A percentile compares a stretch with the other conserved stretches of the same genome.
Evolutionary conservation across 2,888 invertebrate genomes (phyloP).

Genomic region (Epsilonema sp.): DNA sequence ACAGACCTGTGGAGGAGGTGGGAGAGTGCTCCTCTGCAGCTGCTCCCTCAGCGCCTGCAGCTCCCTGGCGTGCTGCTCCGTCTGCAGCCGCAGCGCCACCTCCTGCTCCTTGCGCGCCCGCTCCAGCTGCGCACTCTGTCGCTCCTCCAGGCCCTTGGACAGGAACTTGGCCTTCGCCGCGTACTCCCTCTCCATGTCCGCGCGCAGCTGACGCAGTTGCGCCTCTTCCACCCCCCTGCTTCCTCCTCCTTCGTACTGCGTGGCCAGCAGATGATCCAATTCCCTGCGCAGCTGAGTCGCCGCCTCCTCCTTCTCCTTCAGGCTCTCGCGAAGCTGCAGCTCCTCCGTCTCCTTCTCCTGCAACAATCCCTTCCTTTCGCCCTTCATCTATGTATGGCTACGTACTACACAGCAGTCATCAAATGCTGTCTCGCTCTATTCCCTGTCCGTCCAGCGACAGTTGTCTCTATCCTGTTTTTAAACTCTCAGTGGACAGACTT

Average conservation of each 20-base stretch:
- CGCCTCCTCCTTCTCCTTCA: background rate
- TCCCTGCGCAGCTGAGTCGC: background rate
- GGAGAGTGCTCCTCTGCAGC: too few species aligned
- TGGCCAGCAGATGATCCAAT: background rate
- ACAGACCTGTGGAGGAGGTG: background rate
- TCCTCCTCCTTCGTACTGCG: background rate
- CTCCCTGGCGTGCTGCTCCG: background rate
- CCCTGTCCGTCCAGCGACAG: too few species aligned
- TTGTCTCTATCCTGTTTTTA: too few species aligned
- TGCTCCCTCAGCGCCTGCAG: too few species aligned
- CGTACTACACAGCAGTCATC: too few species aligned
- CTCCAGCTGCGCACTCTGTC: background rate
- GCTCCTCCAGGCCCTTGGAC: slow-evolving; percentile 4
- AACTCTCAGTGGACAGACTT: too few species aligned
- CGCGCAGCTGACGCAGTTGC: background rate
- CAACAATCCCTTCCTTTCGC: too few species aligned
- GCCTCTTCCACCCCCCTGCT: background rate
- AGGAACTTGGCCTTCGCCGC: background rate
- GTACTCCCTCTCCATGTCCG: slow-evolving; percentile 3
- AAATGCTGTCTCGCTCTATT: too few species aligned
- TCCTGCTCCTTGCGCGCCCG: slow-evolving; percentile 3
- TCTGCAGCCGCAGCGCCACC: background rate
- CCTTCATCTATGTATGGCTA: too few species aligned
- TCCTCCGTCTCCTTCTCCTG: background rate
- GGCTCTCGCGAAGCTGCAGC: background rate